Conservation (phyloP, 2,113 vertebrate species). For the Rhegmatorhina hoffmannsi region DNA sequence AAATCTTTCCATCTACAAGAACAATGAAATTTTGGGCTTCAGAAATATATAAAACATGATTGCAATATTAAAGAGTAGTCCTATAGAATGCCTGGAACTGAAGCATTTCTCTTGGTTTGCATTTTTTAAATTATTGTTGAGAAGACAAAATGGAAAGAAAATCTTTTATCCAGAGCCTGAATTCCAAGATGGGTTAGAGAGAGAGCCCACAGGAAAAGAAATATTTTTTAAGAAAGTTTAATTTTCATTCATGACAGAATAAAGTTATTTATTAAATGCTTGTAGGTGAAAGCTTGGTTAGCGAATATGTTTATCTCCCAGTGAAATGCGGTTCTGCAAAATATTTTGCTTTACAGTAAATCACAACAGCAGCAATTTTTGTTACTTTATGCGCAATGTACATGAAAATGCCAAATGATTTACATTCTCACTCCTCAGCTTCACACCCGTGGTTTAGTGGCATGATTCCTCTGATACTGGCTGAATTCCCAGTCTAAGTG, state of each 20-base stretch:
- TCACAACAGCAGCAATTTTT: background rate
- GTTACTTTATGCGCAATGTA: background rate
- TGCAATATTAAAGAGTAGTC: background rate
- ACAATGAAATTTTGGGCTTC: background rate
- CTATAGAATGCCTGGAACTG: background rate
- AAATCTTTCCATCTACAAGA: background rate
- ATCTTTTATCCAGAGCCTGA: background rate
- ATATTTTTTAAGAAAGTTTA: background rate
- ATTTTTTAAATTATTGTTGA: background rate
- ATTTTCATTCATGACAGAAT: conserved; percentile 12
- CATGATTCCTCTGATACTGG: background rate
- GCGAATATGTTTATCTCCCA: background rate
- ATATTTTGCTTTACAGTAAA: conserved; percentile 18
- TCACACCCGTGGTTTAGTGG: background rate
- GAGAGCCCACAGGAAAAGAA: background rate
- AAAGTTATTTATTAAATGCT: background rate
- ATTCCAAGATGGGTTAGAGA: background rate
- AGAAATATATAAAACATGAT: background rate
- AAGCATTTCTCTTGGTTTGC: background rate
- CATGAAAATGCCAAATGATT: background rate
- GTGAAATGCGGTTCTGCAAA: background rate
- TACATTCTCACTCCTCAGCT: background rate
- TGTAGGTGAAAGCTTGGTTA: background rate
- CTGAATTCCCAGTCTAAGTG: background rate
- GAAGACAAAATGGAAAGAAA: background rate